Conservation (phyloP, 2,797 vertebrate species). For the Vipera ursinii region DNA sequence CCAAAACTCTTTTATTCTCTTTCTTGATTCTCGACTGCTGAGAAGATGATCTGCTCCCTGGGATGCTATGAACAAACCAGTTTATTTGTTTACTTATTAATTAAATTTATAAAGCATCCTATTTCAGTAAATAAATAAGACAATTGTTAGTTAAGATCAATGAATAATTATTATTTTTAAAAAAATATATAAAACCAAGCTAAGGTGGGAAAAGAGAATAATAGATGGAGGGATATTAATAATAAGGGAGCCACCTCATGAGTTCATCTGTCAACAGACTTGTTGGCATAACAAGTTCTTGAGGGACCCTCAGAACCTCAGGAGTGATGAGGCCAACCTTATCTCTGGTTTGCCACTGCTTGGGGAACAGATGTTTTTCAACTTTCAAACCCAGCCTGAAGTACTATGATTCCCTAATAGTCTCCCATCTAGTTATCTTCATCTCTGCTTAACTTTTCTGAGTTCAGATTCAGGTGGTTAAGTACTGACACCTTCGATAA, state of each 20-base stretch:
- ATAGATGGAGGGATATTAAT: neutral
- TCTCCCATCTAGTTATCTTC: neutral
- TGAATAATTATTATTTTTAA: neutral
- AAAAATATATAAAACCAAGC: neutral
- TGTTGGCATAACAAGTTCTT: neutral
- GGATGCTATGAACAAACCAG: neutral
- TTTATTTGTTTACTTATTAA: neutral
- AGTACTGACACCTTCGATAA: neutral
- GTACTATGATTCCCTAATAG: neutral
- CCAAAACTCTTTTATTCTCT: neutral
- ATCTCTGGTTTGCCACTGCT: neutral
- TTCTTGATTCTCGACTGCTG: neutral
- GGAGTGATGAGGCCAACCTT: neutral
- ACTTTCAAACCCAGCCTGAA: neutral
- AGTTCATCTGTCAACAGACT: neutral
- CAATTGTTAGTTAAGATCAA: neutral
- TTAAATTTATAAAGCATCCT: neutral
- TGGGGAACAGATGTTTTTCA: neutral
- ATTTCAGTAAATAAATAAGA: neutral
- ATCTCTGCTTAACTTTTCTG: neutral
- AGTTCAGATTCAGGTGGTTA: neutral
- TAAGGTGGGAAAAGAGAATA: neutral
- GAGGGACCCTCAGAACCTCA: neutral
- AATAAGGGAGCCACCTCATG: neutral
- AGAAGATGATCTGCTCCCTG: neutral